A percentile compares a stretch with the other conserved stretches of the same genome.
Conservation (phyloP, 2,113 vertebrate genomes). For the Corvus moneduloides region DNA sequence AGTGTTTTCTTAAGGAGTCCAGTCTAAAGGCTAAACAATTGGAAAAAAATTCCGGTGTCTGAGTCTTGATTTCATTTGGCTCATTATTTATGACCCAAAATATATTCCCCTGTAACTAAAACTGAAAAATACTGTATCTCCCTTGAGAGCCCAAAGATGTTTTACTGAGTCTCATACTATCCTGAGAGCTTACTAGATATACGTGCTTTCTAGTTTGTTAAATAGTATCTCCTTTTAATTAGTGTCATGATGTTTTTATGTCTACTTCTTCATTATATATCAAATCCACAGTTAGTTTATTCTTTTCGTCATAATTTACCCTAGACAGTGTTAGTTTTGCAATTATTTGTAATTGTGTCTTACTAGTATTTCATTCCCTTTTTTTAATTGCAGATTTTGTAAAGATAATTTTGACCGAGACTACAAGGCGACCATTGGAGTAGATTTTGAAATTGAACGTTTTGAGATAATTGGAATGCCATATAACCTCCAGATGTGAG, state of each 20-base stretch:
- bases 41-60: background rate
- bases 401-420: slow-evolving; percentile 85
- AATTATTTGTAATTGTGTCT: background rate
- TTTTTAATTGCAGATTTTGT: slow-evolving; percentile 80
- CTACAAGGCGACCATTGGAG: slow-evolving; percentile 93
- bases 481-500: slow-evolving; percentile 91
- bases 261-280: background rate
- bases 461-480: slow-evolving; percentile 87
- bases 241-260: background rate
- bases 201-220: background rate
- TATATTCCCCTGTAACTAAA: background rate
- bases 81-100: background rate
- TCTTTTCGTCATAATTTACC: background rate
- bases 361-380: background rate
- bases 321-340: background rate
- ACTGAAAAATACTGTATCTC: background rate
- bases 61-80: background rate
- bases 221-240: background rate
- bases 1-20: background rate
- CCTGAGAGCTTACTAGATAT: background rate
- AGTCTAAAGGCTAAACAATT: background rate
- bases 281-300: background rate
- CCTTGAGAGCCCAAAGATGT: background rate
- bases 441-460: slow-evolving; percentile 92
- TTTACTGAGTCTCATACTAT: background rate